Evolutionary conservation across 2,113 vertebrate genomes (phyloP).

Genomic region (Dendrocopos noguchii): DNA sequence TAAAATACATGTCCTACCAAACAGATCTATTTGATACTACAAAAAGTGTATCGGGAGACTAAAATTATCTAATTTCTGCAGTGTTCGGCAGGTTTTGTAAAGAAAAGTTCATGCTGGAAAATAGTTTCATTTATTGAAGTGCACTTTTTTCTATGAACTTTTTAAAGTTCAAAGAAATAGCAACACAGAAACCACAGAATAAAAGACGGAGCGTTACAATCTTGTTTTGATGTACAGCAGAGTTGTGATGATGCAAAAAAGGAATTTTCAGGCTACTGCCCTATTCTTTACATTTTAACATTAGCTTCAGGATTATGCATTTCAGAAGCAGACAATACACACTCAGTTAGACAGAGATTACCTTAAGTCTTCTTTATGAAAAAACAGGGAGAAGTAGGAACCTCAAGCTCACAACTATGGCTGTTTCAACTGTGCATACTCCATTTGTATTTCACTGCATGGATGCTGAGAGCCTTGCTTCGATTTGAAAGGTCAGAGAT

Average conservation of each 20-base stretch:
- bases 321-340: constrained; percentile 29
- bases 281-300: constrained; percentile 30
- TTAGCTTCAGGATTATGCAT: constrained; percentile 1
- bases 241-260: background rate
- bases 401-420: constrained; percentile 9
- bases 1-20: background rate
- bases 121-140: background rate
- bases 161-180: background rate
- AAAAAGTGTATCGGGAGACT: background rate
- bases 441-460: background rate
- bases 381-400: background rate
- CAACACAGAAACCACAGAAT: background rate
- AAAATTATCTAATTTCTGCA: background rate
- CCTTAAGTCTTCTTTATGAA: constrained; percentile 49
- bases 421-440: background rate
- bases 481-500: background rate
- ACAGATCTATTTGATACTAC: background rate
- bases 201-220: background rate
- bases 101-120: background rate
- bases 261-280: constrained; percentile 30
- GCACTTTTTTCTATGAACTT: background rate
- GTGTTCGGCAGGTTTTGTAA: background rate
- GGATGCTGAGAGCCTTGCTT: background rate
- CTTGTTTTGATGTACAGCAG: background rate
- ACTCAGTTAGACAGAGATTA: constrained; percentile 33